Percentiles rank a stretch among this genome's conserved stretches.
Evolutionary conservation across 2,888 invertebrate genomes (phyloP).

Genomic region (Drosophila affinis): DNA sequence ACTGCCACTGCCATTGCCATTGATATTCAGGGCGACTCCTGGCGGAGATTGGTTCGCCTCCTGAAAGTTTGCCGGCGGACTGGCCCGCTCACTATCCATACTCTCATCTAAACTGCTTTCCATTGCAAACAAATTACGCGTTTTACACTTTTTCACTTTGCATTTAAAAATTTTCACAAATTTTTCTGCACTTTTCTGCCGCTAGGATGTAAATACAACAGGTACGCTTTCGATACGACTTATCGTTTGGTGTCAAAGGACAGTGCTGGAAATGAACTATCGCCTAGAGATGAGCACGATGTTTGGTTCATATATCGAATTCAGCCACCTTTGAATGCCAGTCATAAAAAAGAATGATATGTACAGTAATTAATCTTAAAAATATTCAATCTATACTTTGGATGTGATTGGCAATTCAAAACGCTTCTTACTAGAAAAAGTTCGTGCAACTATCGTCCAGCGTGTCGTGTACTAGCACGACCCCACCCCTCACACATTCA

Average conservation of each 20-base stretch:
- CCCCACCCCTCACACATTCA: background rate
- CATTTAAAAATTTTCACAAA: slow-evolving; percentile 48
- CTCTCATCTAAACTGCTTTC: slow-evolving; percentile 66
- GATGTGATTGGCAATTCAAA: too few species aligned
- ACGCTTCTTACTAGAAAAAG: background rate
- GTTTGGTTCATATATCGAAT: background rate
- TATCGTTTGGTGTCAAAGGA: slow-evolving; percentile 27
- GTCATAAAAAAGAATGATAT: background rate
- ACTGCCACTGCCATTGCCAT: slow-evolving; percentile 50
- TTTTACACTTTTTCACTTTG: slow-evolving; percentile 26
- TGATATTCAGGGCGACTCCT: slow-evolving; percentile 34
- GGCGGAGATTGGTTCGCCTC: slow-evolving; percentile 47
- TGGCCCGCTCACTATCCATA: slow-evolving; percentile 59
- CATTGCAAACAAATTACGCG: slow-evolving; percentile 50
- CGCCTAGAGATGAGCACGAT: background rate
- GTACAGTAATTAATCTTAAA: background rate
- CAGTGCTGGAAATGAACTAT: background rate
- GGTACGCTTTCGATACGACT: slow-evolving; percentile 8
- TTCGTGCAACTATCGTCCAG: background rate
- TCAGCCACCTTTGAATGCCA: background rate
- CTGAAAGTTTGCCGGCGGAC: slow-evolving; percentile 23
- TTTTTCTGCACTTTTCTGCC: slow-evolving; percentile 60
- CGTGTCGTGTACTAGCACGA: background rate
- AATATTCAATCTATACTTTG: background rate
- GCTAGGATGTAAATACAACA: slow-evolving; percentile 59